phyloP scores from a whole-genome alignment of 37 sponge, comb jelly and placozoan species.

The Agelas oroides region DNA sequence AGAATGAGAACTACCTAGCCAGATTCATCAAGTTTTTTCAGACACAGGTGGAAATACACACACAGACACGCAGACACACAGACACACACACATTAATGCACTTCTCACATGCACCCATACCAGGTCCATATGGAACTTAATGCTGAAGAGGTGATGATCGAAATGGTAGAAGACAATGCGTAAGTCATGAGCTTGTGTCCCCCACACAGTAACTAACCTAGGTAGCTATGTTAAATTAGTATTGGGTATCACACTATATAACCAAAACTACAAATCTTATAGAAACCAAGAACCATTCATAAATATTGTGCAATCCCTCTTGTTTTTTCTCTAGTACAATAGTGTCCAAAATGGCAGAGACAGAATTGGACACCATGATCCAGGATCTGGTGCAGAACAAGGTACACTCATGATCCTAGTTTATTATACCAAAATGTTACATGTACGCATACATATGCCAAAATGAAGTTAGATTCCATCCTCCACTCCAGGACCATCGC shows the following conservation, averaged over 20 bases:
- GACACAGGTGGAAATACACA: neutral
- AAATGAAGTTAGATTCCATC: no score
- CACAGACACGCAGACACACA: no score
- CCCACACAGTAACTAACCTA: neutral
- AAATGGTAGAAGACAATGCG: slow-evolving; percentile 78
- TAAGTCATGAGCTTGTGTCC: slow-evolving; percentile 9
- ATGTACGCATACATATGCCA: no score
- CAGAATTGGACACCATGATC: slow-evolving; percentile 32
- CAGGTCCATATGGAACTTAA: slow-evolving; percentile 70
- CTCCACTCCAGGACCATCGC: slow-evolving; percentile 46
- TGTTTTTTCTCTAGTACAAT: slow-evolving; percentile 9
- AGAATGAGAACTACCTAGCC: slow-evolving; percentile 76
- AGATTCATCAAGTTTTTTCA: slow-evolving; percentile 62
- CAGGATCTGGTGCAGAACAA: slow-evolving; percentile 10
- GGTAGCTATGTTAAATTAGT: neutral
- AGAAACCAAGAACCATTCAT: no score
- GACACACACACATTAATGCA: no score
- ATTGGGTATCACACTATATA: no score
- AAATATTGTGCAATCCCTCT: no score
- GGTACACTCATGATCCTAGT: slow-evolving; percentile 1
- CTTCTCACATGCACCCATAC: no score
- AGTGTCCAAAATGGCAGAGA: slow-evolving; percentile 35
- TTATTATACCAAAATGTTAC: no score
- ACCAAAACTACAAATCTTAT: no score
- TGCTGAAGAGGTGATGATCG: slow-evolving; percentile 80